Base-by-base conservation (phyloP, 2,888 invertebrate genomes). In the Rhingia campestris region DNA sequence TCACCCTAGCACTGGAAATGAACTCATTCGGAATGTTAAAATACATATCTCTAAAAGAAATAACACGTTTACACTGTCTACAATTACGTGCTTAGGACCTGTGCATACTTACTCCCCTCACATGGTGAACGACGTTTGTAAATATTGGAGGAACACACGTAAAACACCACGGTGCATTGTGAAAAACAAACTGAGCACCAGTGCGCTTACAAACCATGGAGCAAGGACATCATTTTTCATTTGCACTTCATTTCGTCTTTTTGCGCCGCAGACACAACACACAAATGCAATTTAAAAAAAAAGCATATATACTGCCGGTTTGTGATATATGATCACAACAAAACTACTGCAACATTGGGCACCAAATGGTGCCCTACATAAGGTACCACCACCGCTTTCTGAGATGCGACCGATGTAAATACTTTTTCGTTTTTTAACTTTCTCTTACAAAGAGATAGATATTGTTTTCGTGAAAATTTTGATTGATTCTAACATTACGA, bases 161-260 rank as follows among this genome's bases (percentile, higher is more conserved):
- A 45, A 45, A 12, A 45, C 12, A n/a, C 43, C n/a, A n/a, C n/a
- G 3, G 43, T 45, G 43, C 43, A 45, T 12, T 4, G n/a, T 12
- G 43, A n/a, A 74, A 64, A 49, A 9, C 66, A 66, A 64, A 51
- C 66, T 56, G 45, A 67, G 59, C 67, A 67, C 35, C 51, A 61
- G 43, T 7, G 66, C 51, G 45, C 51, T 43, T 59, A 67, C 67
- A 67, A 67, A 61, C 41, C 67, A 45, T 30, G 33, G 43, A 49
- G 45, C 67, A 75, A 59, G 75, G 59, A 67, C 74, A 74, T 74
- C 74, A 74, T 74, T 74, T 74, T 74, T 74, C 74, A 74, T 66
- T 74, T 74, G 74, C 64, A 64, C 64, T 64, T 64, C 61, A 43
- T 47, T 74, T 74, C 53, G 59, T 75, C 43, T 14, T 53, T 54